Base-by-base conservation (phyloP, 2,113 vertebrate genomes). In the Lagopus leucura region DNA sequence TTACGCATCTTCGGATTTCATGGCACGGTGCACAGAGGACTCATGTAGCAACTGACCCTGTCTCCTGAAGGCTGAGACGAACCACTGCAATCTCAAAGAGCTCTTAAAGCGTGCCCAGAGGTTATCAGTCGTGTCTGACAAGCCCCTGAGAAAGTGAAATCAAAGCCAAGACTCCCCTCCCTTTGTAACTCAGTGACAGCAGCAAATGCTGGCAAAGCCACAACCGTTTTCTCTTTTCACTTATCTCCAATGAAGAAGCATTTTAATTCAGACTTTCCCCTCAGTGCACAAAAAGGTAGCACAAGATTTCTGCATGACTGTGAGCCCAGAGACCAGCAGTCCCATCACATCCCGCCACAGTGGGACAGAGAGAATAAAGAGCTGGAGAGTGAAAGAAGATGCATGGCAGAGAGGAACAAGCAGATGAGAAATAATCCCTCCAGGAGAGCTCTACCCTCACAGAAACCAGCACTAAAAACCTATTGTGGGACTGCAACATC, bases 351-450 rank as follows among this genome's bases (percentile, higher is more conserved):
- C 81, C 95, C 85, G 63, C 75, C 18, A 55, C 96, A 96, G 95
- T 95, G 95, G 95, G 97, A 94, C 97, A 95, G 86, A 92, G 95
- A 88, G 78, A 94, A 81, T 67, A 81, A 89, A 75, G 65, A 79
- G 92, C 96, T 92, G 95, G 79, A 95, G 94, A 96, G 93, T 96
- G 92, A 97, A 94, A 95, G 54, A 91, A 69, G 74, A 86, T 90
- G 97, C 97, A 96, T 89, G 97, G 97, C 97, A 96, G 97, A 96
- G 95, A 94, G 94, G 96, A 94, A 87, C 96, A 97, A 97, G 98
- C 97, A 98, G 86, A 91, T 48, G 75, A 87, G 47, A 86, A 82
- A 36, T 25, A 71, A 57, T 45, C 88, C 36, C 61, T 65, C 34
- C 85, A 94, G 96, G 95, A 96, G 97, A 97, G 97, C 95, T 97